These are phyloP conservation scores for Jordanella pulchra DNA, from an alignment of 2,797 vertebrate genomes.

Conservation along the genomic window DNA sequence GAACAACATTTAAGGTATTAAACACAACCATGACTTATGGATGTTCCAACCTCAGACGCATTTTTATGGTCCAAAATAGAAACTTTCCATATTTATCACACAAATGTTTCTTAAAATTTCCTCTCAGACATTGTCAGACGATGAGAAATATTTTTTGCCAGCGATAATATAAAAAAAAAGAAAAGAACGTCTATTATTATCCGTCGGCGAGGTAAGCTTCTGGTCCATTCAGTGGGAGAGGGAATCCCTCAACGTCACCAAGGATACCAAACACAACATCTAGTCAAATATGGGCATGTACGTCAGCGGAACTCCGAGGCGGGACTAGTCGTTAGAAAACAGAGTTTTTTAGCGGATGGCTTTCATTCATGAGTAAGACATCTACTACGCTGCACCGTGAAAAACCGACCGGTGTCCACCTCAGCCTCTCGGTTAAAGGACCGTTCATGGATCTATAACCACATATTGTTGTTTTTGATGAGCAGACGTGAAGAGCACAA, in stretches of 20 bases:
- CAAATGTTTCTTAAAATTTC: slow-evolving; percentile 53
- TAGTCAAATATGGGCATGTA: slow-evolving; percentile 93
- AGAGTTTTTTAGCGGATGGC: slow-evolving; percentile 70
- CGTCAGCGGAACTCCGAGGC: slow-evolving; percentile 97
- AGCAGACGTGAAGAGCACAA: slow-evolving; percentile 22
- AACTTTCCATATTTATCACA: slow-evolving; percentile 61
- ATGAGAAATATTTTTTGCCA: slow-evolving; percentile 79
- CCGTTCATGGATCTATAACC: slow-evolving; percentile 76
- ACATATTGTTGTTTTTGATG: slow-evolving; percentile 3
- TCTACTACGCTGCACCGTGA: slow-evolving; percentile 65
- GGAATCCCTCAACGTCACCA: slow-evolving; percentile 99
- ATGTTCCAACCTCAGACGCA: slow-evolving; percentile 37
- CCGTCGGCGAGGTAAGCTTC: slow-evolving; percentile 77
- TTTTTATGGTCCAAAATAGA: slow-evolving; percentile 37
- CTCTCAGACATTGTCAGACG: slow-evolving; percentile 72
- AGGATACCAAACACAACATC: slow-evolving; percentile 98
- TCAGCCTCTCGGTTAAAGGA: slow-evolving; percentile 46
- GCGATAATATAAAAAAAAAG: slow-evolving; percentile 68
- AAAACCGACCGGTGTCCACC: slow-evolving; percentile 41
- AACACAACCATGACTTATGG: slow-evolving; percentile 26
- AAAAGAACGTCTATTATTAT: slow-evolving; percentile 82
- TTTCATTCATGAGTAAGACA: slow-evolving; percentile 92
- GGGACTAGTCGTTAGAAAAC: slow-evolving; percentile 74
- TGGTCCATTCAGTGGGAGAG: slow-evolving; percentile 84
- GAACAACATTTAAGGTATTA: slow-evolving; percentile 5